A percentile compares a stretch with the other conserved stretches of the same genome.
phyloP scores from a whole-genome alignment of 2,888 invertebrate species.

The Cryptus viduatorius region DNA sequence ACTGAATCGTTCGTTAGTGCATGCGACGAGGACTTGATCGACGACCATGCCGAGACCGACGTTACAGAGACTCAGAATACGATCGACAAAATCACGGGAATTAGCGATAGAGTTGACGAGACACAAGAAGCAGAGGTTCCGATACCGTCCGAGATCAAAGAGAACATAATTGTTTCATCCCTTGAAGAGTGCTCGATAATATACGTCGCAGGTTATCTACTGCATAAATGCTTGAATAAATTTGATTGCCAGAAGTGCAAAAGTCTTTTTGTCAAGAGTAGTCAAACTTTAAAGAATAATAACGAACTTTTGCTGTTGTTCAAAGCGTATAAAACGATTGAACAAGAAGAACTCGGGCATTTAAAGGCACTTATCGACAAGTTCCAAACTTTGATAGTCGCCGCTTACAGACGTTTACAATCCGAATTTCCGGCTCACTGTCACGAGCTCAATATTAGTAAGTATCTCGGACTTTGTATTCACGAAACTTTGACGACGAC shows the following conservation, averaged over 20 bases:
- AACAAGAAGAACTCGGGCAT: conserved; percentile 40
- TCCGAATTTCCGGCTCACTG: neutral
- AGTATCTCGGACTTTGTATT: conserved; percentile 11
- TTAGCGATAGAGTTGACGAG: too few species aligned
- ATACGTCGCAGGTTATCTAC: conserved; percentile 16
- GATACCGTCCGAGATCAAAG: conserved; percentile 7
- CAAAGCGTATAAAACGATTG: conserved; percentile 22
- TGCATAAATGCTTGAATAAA: neutral
- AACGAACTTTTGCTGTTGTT: conserved; percentile 18
- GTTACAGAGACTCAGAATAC: too few species aligned
- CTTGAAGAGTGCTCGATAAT: neutral
- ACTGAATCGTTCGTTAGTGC: neutral
- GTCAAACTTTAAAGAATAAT: neutral
- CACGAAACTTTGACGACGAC: conserved; percentile 16
- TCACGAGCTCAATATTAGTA: conserved; percentile 15
- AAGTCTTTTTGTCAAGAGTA: neutral
- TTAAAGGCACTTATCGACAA: conserved; percentile 34
- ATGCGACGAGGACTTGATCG: neutral
- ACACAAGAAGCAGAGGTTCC: neutral
- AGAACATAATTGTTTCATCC: neutral
- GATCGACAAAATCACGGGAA: too few species aligned
- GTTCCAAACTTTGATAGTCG: conserved; percentile 26
- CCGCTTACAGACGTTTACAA: conserved; percentile 18
- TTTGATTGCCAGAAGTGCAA: neutral
- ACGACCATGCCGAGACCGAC: neutral